phyloP scores from a whole-genome alignment of 2,113 vertebrate species.

The Nannospalax galili region DNA sequence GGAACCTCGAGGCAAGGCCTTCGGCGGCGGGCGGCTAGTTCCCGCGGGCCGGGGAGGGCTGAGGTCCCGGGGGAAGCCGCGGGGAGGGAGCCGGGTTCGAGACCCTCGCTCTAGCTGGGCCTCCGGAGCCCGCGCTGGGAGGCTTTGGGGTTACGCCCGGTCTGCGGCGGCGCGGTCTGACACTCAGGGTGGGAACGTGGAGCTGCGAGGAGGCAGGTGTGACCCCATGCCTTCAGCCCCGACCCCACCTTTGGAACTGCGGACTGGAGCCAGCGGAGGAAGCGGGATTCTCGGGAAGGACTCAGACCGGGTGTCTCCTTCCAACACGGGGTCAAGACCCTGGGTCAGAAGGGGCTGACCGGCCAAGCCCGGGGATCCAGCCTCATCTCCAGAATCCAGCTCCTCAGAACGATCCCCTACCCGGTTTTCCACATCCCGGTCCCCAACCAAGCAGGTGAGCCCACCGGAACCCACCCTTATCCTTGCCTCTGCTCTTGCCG shows the following conservation, averaged over 20 bases:
- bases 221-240: neutral
- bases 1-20: neutral
- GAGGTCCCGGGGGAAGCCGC: neutral
- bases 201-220: neutral
- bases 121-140: neutral
- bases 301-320: neutral
- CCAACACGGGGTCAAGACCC: neutral
- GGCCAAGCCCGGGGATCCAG: neutral
- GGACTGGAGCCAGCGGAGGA: fast-evolving
- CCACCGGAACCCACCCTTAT: neutral
- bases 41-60: neutral
- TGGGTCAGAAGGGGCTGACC: neutral
- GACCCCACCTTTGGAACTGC: neutral
- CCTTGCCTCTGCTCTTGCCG: neutral
- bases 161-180: neutral
- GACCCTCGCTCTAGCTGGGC: neutral
- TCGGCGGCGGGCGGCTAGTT: neutral
- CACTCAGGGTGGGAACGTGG: neutral
- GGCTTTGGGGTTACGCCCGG: neutral
- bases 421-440: neutral
- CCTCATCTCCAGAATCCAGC: neutral
- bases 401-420: neutral
- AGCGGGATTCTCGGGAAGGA: neutral
- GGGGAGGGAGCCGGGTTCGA: neutral
- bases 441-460: neutral